Evolutionary conservation across 2,113 vertebrate species (phyloP).

Genomic region (Numida meleagris): DNA sequence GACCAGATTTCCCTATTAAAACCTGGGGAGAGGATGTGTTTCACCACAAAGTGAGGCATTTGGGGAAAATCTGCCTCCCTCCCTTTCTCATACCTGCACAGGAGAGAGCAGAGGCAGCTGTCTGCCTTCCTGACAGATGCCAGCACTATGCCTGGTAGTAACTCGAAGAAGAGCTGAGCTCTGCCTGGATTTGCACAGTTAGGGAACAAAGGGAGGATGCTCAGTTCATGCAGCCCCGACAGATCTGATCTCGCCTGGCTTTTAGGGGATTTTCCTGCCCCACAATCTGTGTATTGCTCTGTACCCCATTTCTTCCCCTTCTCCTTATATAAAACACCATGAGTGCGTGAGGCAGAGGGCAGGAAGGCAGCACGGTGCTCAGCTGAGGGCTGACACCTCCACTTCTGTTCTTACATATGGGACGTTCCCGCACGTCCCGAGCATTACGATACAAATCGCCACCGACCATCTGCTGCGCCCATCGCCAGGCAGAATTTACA

Average conservation of each 20-base stretch:
- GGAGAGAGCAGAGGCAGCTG: not conserved
- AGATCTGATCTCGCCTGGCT: not conserved
- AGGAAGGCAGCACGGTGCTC: not conserved
- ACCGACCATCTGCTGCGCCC: not conserved
- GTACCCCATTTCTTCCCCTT: too few relatives aligned
- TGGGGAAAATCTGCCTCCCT: not conserved
- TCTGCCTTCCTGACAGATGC: rapidly evolving
- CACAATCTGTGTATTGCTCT: too few relatives aligned
- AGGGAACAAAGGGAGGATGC: too few relatives aligned
- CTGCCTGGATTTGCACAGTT: not conserved
- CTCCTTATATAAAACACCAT: too few relatives aligned
- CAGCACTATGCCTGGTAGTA: rapidly evolving
- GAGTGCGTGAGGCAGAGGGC: rapidly evolving
- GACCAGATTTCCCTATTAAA: not conserved
- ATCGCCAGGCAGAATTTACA: not conserved
- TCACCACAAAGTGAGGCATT: rapidly evolving
- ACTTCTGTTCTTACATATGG: not conserved
- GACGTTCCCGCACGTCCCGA: not conserved
- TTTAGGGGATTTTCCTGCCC: not conserved
- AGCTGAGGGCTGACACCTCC: not conserved
- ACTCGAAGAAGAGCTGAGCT: rapidly evolving
- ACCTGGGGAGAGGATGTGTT: not conserved
- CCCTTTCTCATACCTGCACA: rapidly evolving
- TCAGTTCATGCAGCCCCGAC: too few relatives aligned
- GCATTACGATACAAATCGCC: not conserved